These are phyloP conservation scores for Clarias platycephalus DNA, from an alignment of 2,797 vertebrate species.

Conservation along the genomic window DNA sequence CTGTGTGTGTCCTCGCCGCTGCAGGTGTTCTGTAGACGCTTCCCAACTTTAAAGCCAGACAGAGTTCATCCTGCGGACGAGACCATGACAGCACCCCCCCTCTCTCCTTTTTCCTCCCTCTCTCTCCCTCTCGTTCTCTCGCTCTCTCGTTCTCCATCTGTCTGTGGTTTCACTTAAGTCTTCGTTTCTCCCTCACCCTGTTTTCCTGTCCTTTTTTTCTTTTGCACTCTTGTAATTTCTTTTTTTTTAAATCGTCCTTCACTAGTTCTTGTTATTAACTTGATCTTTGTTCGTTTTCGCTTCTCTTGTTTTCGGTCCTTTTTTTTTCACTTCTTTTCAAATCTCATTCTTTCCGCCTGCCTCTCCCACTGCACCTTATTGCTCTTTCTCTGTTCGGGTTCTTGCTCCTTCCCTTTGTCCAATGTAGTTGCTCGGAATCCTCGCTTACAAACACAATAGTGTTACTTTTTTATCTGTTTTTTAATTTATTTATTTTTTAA, in stretches of 20 bases:
- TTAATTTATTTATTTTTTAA: not conserved
- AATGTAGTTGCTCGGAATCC: too few species aligned
- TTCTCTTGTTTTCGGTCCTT: not conserved
- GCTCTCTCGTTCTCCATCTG: conserved; percentile 53
- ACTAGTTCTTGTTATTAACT: not conserved
- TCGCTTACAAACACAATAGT: not conserved
- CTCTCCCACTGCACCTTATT: not conserved
- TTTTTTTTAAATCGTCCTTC: not conserved
- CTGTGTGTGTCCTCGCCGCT: conserved; percentile 39
- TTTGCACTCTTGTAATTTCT: not conserved
- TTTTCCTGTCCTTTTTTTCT: not conserved
- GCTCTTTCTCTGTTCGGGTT: not conserved
- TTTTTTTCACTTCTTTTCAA: not conserved
- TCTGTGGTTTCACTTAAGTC: conserved; percentile 11
- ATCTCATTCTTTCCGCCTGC: conserved; percentile 13
- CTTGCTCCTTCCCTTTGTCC: not conserved
- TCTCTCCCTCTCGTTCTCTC: not conserved
- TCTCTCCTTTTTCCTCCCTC: not conserved
- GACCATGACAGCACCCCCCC: conserved; percentile 26
- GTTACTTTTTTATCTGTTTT: not conserved
- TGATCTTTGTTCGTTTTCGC: not conserved
- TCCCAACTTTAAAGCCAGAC: conserved; percentile 34
- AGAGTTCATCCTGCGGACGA: conserved; percentile 41
- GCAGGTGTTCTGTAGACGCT: conserved; percentile 36
- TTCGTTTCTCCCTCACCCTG: not conserved